Evolutionary conservation across 2,888 invertebrate genomes (phyloP), one percentile per base, ranked within the genome.

Genomic region (Pycnomerus fuliginosus): DNA sequence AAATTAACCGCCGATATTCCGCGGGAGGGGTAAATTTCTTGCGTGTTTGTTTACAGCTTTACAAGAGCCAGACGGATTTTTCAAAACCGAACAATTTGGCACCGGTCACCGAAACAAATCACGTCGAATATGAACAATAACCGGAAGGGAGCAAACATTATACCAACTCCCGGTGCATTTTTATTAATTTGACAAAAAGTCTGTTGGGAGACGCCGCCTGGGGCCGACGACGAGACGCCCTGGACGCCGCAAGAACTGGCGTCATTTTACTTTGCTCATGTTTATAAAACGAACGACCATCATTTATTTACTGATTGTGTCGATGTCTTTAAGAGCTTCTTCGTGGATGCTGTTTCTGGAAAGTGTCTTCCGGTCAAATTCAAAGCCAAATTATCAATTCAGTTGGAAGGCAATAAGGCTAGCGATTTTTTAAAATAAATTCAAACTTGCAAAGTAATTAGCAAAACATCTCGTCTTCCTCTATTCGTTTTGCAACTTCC

Each of bases 241-340:
- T 54, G 60, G 59, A 57, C 65, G 61, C 64, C 66, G 62, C 60
- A 62, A 63, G 62, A 62, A 64, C 58, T 61, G 64, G 62, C 65
- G 62, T 62, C 64, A 53, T 50, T 44, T 50, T 57, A 57, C 55
- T 54, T 57, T 55, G 44, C 51, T 57, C 48, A 50, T 52, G 41
- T 45, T 49, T 45, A 49, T 52, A 52, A 45, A 52, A 50, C 51
- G 53, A 50, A 43, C 43, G 41, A 52, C 53, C 52, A 55, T 57
- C 55, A 52, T 57, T 57, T 55, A 57, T 55, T 55, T 55, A 49
- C 52, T 48, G 53, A 51, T 53, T 53, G 53, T 56, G 46, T 30
- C 34, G 43, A 45, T 41, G 44, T 44, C 52, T 37, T 40, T 28
- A 16, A 17, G 28, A 20, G 4, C 5, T 8, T 8, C 20, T 20